Conservation (phyloP, 2,888 invertebrate species). For the Koerneria pararmatus region DNA sequence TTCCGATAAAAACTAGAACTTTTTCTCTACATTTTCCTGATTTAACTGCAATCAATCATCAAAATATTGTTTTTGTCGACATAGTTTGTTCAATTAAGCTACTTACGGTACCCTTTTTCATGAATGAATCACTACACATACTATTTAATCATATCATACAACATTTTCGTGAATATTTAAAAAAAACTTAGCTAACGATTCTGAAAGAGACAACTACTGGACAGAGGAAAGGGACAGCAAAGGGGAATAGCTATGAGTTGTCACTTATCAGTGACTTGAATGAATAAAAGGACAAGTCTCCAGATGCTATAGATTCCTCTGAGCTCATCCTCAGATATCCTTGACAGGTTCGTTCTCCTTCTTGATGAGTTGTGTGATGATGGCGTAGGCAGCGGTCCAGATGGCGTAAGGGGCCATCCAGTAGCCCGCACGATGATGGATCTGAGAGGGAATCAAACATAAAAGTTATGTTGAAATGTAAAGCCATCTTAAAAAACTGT, state of each 20-base stretch:
- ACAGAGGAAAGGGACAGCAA: too few relatives aligned
- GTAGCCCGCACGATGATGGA: conserved; percentile 48
- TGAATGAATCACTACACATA: too few relatives aligned
- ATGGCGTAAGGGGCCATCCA: conserved; percentile 43
- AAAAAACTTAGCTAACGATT: too few relatives aligned
- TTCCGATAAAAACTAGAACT: too few relatives aligned
- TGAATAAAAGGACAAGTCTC: background rate
- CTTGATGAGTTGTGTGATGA: conserved; percentile 40
- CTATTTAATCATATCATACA: too few relatives aligned
- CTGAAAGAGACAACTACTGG: too few relatives aligned
- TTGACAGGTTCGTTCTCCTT: conserved; percentile 45
- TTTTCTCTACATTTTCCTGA: too few relatives aligned
- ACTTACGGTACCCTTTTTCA: too few relatives aligned
- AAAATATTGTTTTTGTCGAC: too few relatives aligned
- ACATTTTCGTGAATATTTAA: too few relatives aligned
- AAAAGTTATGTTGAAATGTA: background rate
- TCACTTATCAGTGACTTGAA: background rate
- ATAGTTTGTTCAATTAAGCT: too few relatives aligned
- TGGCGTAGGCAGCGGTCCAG: conserved; percentile 49
- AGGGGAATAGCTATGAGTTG: background rate
- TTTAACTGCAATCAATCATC: too few relatives aligned
- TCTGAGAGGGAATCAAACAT: conserved; percentile 27
- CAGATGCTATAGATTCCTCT: background rate
- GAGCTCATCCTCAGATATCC: conserved; percentile 33
- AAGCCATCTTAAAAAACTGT: background rate